These are phyloP conservation scores for Girardinichthys multiradiatus DNA, from an alignment of 2,113 vertebrate genomes.

Conservation along the genomic window DNA sequence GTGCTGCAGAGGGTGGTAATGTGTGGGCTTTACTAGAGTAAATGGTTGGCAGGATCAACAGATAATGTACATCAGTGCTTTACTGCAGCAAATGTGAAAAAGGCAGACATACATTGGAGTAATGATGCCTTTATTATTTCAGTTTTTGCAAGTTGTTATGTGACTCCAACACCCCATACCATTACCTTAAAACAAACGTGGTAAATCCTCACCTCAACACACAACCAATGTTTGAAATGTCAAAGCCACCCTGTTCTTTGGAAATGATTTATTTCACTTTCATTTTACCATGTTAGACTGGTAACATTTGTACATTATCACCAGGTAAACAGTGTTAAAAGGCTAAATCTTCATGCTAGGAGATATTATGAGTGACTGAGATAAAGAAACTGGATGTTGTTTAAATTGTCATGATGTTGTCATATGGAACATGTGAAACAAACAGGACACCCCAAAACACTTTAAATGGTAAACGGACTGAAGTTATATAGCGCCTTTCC, in stretches of 20 bases:
- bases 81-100: neutral
- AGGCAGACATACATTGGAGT: constrained; percentile 9
- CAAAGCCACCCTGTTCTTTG: neutral
- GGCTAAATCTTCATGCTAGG: neutral
- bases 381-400: too few relatives aligned
- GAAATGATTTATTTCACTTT: neutral
- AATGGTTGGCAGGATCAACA: constrained; percentile 49
- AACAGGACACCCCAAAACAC: too few relatives aligned
- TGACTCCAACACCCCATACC: neutral
- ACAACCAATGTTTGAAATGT: neutral
- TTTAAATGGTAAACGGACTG: too few relatives aligned
- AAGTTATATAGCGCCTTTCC: too few relatives aligned
- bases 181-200: neutral
- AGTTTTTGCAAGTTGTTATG: constrained; percentile 21
- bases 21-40: constrained; percentile 36
- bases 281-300: neutral
- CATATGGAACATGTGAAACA: too few relatives aligned
- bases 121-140: constrained; percentile 6
- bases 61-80: constrained; percentile 33
- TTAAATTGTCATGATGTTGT: too few relatives aligned
- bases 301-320: neutral
- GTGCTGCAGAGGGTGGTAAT: constrained; percentile 24
- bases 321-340: neutral
- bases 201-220: neutral
- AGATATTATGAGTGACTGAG: neutral